Evolutionary conservation across 2,113 vertebrate genomes (phyloP).

Genomic region (Prionailurus viverrinus): DNA sequence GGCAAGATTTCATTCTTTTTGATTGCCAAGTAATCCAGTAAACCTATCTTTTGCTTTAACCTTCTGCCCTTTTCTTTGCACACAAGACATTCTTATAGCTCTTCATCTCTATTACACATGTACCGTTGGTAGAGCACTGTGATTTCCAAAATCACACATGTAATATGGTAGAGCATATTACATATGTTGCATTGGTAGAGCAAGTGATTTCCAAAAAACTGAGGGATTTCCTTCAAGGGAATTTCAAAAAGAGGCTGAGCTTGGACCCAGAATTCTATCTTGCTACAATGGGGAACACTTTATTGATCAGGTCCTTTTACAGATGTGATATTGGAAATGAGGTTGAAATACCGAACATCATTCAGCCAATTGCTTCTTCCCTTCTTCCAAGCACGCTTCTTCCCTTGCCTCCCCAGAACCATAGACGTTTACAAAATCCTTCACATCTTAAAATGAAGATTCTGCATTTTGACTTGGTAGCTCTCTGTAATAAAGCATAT

Average conservation of each 20-base stretch:
- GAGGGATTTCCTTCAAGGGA: background rate
- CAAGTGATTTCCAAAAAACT: background rate
- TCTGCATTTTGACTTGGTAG: background rate
- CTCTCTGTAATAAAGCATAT: background rate
- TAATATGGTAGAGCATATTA: too few species aligned
- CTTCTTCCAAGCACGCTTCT: background rate
- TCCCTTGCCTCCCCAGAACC: background rate
- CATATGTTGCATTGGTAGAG: background rate
- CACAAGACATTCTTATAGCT: background rate
- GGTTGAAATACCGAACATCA: background rate
- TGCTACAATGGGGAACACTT: background rate
- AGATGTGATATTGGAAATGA: background rate
- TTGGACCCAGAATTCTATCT: background rate
- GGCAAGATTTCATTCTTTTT: too few species aligned
- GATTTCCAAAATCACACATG: background rate
- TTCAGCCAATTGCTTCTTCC: background rate
- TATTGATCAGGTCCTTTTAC: background rate
- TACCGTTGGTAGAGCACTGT: background rate
- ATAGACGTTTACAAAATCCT: constrained; percentile 1
- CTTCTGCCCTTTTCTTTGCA: background rate
- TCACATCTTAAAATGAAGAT: background rate
- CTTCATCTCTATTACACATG: background rate
- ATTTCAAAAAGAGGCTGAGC: background rate
- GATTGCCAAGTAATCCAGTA: background rate
- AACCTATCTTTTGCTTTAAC: constrained; percentile 19